Conservation (phyloP, 2,888 invertebrate genomes). For the Brachynemurus nebulosus region DNA sequence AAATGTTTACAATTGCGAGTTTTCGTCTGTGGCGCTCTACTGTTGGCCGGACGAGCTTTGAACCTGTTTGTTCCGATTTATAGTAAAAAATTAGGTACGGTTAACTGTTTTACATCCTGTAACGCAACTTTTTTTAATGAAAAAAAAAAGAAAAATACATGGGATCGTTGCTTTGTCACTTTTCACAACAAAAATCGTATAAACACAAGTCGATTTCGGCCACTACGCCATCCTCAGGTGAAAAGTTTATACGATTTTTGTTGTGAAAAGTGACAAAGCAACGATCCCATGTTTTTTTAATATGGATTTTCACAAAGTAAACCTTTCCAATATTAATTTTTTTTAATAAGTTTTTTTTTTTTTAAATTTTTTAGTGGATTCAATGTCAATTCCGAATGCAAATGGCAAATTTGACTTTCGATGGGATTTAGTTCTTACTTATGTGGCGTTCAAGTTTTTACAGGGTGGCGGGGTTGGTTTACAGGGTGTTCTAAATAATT, state of each 20-base stretch:
- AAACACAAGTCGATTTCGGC: no score
- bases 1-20: conserved; percentile 65
- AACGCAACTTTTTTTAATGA: no score
- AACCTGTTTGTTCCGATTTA: conserved; percentile 90
- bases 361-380: conserved; percentile 54
- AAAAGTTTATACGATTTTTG: conserved; percentile 9
- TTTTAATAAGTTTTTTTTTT: no score
- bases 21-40: conserved; percentile 60
- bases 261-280: no score
- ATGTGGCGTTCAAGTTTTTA: conserved; percentile 78
- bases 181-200: no score
- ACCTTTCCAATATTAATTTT: no score
- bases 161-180: no score
- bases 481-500: conserved; percentile 86
- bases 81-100: conserved; percentile 77
- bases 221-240: no score
- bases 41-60: conserved; percentile 67
- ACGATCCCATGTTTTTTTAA: no score
- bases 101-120: no score
- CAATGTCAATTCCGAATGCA: conserved; percentile 52
- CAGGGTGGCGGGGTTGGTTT: conserved; percentile 90
- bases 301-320: no score
- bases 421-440: conserved; percentile 82
- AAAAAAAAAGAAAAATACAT: no score
- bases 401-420: conserved; percentile 47